A percentile compares a stretch with the other conserved stretches of the same genome.
These are phyloP conservation scores for Zosterops lateralis DNA, from an alignment of 2,113 vertebrate species.

Conservation along the genomic window DNA sequence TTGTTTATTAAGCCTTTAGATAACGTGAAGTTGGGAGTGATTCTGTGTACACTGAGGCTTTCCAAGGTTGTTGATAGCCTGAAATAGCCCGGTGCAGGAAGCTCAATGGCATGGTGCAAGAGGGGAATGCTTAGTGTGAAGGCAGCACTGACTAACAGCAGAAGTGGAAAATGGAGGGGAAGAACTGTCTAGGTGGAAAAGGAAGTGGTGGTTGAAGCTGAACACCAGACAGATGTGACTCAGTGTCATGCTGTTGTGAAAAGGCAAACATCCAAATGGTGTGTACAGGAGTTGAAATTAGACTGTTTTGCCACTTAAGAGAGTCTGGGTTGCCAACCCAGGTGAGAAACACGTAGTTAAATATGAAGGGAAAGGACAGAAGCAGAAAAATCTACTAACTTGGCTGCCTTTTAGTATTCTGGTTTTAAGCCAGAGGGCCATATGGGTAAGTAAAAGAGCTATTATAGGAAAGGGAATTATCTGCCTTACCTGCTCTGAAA, in stretches of 20 bases:
- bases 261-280: neutral
- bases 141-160: neutral
- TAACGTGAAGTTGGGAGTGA: neutral
- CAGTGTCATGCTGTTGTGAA: neutral
- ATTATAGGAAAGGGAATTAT: neutral
- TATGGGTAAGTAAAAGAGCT: neutral
- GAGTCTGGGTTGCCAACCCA: neutral
- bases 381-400: neutral
- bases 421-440: neutral
- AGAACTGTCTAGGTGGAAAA: neutral
- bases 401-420: neutral
- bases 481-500: neutral
- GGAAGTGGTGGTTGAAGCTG: neutral
- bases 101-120: neutral
- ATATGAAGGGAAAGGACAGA: neutral
- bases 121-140: neutral
- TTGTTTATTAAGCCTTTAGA: neutral
- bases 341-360: neutral
- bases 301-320: neutral
- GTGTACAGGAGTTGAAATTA: neutral
- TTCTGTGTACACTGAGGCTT: neutral
- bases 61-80: neutral
- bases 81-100: neutral
- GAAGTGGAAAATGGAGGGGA: neutral
- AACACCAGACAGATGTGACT: neutral